Percentiles rank a stretch among this genome's conserved stretches.
phyloP scores from a whole-genome alignment of 2,113 vertebrate species.

The Albula goreensis region DNA sequence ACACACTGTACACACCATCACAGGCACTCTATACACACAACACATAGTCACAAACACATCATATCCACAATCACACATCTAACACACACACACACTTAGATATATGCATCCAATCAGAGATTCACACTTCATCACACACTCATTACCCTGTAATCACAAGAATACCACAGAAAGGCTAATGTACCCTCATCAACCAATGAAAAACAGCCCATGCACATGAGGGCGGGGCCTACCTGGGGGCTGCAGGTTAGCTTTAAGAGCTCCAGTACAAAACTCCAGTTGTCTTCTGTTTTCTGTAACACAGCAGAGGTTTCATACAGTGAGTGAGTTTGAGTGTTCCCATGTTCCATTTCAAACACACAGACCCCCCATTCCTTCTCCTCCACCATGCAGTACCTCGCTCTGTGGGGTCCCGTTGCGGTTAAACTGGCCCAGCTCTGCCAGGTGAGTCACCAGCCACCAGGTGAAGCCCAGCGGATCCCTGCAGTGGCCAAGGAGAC shows the following conservation, averaged over 20 bases:
- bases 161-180: not conserved
- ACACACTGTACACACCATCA: not conserved
- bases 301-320: not conserved
- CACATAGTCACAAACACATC: too few relatives aligned
- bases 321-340: not conserved
- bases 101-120: too few relatives aligned
- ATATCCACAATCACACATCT: too few relatives aligned
- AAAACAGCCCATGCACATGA: too few relatives aligned
- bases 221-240: conserved; percentile 72
- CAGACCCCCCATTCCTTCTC: not conserved
- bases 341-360: not conserved
- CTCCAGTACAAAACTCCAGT: conserved; percentile 86
- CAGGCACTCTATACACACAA: not conserved
- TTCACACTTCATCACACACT: conserved; percentile 31
- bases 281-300: conserved; percentile 80
- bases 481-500: conserved; percentile 73
- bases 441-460: conserved; percentile 88
- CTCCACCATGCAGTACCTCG: conserved; percentile 64
- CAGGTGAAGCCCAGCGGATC: conserved; percentile 87
- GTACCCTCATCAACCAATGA: conserved; percentile 6
- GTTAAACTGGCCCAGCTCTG: conserved; percentile 79
- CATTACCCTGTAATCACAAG: not conserved
- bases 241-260: conserved; percentile 80
- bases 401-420: conserved; percentile 74
- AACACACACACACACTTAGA: too few relatives aligned